These are phyloP conservation scores for Microplitis mediator DNA, from an alignment of 1,140 invertebrate species.

Conservation along the genomic window DNA sequence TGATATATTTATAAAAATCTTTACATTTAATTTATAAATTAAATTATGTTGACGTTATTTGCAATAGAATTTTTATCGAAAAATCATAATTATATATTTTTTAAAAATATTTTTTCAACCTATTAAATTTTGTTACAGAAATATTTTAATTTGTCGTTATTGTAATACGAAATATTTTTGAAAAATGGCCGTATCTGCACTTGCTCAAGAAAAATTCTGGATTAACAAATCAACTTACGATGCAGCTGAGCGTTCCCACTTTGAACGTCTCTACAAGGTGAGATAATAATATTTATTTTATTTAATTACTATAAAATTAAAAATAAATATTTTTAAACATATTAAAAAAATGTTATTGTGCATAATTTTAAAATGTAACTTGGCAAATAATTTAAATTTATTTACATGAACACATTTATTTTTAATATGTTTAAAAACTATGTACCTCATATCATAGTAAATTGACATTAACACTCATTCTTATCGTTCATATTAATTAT, in stretches of 20 bases:
- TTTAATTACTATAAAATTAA: neutral
- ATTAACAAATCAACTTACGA: conserved; percentile 62
- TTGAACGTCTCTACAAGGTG: conserved; percentile 60
- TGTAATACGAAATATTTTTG: neutral
- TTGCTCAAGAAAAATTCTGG: conserved; percentile 62
- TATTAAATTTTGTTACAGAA: neutral
- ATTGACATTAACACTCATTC: conserved; percentile 9
- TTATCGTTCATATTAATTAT: neutral
- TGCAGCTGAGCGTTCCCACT: conserved; percentile 61
- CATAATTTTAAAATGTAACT: no score
- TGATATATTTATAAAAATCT: no score
- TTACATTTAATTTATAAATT: no score
- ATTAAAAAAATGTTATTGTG: neutral
- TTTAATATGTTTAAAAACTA: no score
- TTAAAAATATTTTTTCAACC: neutral
- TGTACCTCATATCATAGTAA: neutral
- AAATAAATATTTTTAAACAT: conserved; percentile 7
- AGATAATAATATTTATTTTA: conserved; percentile 27
- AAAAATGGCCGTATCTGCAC: conserved; percentile 46
- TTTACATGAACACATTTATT: no score
- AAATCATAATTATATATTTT: no score
- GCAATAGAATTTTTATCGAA: no score
- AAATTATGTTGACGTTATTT: no score
- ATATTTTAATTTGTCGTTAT: neutral
- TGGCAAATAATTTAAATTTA: no score